Base-by-base conservation (phyloP, 1,140 invertebrate genomes). In the Argopecten irradians region DNA sequence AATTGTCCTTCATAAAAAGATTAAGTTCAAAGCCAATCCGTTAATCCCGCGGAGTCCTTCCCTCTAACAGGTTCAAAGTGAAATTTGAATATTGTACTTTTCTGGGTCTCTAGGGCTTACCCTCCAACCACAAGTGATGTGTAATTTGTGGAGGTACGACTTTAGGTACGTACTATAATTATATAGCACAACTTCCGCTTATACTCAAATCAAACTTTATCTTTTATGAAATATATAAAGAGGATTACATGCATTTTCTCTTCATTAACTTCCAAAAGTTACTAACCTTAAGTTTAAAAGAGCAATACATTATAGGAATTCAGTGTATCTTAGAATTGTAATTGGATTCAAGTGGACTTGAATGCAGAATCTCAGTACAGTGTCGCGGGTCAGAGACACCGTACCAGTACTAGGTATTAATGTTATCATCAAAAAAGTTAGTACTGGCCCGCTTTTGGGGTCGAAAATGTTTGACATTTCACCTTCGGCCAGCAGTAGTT, bases 191-290 rank as follows among this genome's bases (percentile, higher is more conserved):
- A 71, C 55, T 71, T 71, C 55, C 55, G 55, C n/a, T 71, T 28
- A 71, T n/a, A 71, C 55, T 71, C n/a, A 71, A 71, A 71, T 71
- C 28, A 71, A 71, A 71, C 55, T 71, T 71, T 71, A 71, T 71
- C 55, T 71, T 71, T 71, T 71, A 71, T 71, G n/a, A 71, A 71
- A 71, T 71, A 71, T 71, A 71, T 71, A 28, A 71, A 71, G 55
- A 71, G 55, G 55, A 71, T 71, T 71, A 71, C 22, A 71, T 28
- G 55, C 55, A 71, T 71, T 71, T 71, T 71, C 55, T 71, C 55
- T 71, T 71, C 55, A 71, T 71, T 71, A 71, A 71, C 55, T 71
- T 46, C 28, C 55, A 71, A 71, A 71, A 71, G 55, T 71, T 28
- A 28, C 22, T 28, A 71, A 71, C 16, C 28, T 71, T 1, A 71